A percentile compares a stretch with the other conserved stretches of the same genome.
Evolutionary conservation across 2,797 vertebrate species (phyloP).

Genomic region (Myotis pilosus): DNA sequence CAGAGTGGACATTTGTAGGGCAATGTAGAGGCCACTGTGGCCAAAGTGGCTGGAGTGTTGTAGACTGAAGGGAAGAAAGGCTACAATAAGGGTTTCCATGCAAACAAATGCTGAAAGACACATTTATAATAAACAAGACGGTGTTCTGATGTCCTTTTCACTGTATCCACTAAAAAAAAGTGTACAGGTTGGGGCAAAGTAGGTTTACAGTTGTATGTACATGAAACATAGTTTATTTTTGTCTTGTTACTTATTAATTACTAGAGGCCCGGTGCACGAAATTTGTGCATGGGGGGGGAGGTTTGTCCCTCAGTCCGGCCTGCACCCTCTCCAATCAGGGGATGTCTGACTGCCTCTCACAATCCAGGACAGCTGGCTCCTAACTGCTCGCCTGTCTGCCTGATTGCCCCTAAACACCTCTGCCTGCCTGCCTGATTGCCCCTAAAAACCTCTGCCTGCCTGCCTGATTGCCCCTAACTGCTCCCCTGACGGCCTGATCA

Average conservation of each 20-base stretch:
- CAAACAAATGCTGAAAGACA: background rate
- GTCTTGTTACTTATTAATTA: background rate
- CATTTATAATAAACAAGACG: background rate
- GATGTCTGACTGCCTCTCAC: too few species aligned
- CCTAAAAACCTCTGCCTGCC: too few species aligned
- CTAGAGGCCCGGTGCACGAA: too few species aligned
- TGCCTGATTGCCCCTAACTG: too few species aligned
- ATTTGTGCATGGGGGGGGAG: too few species aligned
- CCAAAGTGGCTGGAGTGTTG: background rate
- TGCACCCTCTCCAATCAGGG: too few species aligned
- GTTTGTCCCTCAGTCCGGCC: too few species aligned
- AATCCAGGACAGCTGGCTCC: too few species aligned
- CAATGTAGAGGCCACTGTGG: rapidly evolving
- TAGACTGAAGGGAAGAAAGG: background rate
- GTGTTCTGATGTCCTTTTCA: rapidly evolving
- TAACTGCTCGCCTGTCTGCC: too few species aligned
- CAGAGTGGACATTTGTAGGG: background rate
- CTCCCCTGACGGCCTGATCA: too few species aligned
- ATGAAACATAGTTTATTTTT: background rate
- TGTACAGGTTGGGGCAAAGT: background rate
- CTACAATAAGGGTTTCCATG: background rate
- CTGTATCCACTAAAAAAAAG: background rate
- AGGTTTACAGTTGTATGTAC: background rate
- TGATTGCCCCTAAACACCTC: too few species aligned
- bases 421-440: too few species aligned